Evolutionary conservation across 1,140 invertebrate species (phyloP), one percentile per base, ranked within the genome.

Genomic region (Thalassaphorura encarpata): DNA sequence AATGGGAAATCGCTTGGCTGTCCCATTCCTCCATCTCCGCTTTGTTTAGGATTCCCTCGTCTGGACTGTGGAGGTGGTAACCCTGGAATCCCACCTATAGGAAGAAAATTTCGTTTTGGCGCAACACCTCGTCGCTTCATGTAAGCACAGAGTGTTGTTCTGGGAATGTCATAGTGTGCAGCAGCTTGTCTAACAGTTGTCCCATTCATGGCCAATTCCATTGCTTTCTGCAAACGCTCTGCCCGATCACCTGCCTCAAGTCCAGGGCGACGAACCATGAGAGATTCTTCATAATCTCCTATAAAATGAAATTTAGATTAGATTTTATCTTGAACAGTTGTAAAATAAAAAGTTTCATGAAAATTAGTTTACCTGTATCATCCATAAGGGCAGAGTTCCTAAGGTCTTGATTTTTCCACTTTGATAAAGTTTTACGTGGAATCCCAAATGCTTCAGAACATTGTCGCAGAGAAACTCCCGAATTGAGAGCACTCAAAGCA

Each of bases 131-230:
- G 56, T 40, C 60, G 28, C 33, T 65, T 65, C 60, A 65, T 62
- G 39, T 65, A 65, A 27, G 63, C 63, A 48, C 63, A 65, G 4
- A 65, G 40, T 27, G 63, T 65, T 3, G 63, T 65, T 36, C 63
- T 28, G 1, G 60, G 60, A 55, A 65, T 62, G 19, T 62, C 63
- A 46, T 41, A 65, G 31, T 59, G 57, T 6, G 59, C 63, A 21
- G 63, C 60, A 8, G 60, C 60, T 23, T 65, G 60, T 21, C 63
- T 52, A 16, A 65, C 63, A 11, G 63, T 65, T 19, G 60, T 54
- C 15, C 63, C 63, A 36, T 57, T 61, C 11, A 65, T 18, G n/a
- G 63, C 63, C 18, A 65, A 33, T 46, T 65, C 54, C 41, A 54
- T 60, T 6, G 63, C 63, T 33, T 62, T 61, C 40, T 62, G 56